Base-by-base conservation (phyloP, 1,140 invertebrate genomes). In the Caenorhabditis brenneri region DNA sequence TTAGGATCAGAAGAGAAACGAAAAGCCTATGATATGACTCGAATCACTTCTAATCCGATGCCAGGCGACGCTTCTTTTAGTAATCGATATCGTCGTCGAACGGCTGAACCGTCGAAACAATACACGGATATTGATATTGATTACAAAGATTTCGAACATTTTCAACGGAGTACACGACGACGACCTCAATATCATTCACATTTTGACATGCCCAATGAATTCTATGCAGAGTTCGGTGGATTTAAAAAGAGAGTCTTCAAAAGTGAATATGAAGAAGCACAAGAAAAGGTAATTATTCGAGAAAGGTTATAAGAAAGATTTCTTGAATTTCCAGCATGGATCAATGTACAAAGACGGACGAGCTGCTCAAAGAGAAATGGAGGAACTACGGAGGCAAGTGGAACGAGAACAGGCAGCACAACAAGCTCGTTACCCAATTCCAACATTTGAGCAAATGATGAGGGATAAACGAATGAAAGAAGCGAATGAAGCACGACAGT, bases 1-100 rank as follows among this genome's bases (percentile, higher is more conserved):
- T 58, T 91, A 12, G 89, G 88, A 16, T 88, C 91, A 83, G 86
- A 89, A 15, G 87, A 91, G 1, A 91, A 91, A 81, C 84, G 91
- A 79, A 88, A 87, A 79, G 82, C 89, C 51, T 91, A 92, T 87
- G 91, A 91, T 82, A 88, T 46, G 58, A 79, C 49, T 5, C 48
- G 55, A 33, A 83, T 65, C 10, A 51, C 12, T 31, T n/a, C 51
- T 15, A 48, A 33, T 24, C 65, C 65, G 4, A 74, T 74, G 65
- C 65, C 65, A 36, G 22, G 22, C n/a, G 65, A 74, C 29, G 19
- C 65, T n/a, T 65, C 65, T 19, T 74, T 74, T 27, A 74, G 65
- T 24, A 74, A 74, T 24, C 65, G 65, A 10, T 74, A 74, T 46
- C 65, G 65, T 39, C 65, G 65, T 19, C 19, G 65, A 24, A 42